Evolutionary conservation across 2,888 invertebrate species (phyloP).

Genomic region (Drosophila mimica): DNA sequence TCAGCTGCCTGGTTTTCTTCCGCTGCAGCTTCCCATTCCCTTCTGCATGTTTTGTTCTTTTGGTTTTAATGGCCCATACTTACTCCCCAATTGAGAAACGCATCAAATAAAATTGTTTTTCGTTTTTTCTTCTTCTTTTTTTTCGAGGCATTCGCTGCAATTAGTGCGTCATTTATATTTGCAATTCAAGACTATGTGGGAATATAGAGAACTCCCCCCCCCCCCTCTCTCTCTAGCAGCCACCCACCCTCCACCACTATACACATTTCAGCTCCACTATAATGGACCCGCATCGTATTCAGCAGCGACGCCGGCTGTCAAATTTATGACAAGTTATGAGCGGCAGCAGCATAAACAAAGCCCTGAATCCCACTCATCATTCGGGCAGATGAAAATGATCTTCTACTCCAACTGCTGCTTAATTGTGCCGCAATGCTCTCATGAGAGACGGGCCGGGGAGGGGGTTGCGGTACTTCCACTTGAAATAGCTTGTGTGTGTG

Average conservation of each 20-base stretch:
- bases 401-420: constrained; percentile 32
- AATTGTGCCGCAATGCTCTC: constrained; percentile 47
- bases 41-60: constrained; percentile 23
- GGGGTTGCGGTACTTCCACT: constrained; percentile 3
- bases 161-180: constrained; percentile 79
- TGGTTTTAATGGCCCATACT: constrained; percentile 56
- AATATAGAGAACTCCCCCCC: constrained; percentile 24
- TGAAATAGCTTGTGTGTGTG: background rate
- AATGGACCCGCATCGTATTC: constrained; percentile 65
- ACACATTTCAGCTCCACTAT: constrained; percentile 14
- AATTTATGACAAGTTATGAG: constrained; percentile 81
- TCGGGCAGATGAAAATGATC: constrained; percentile 53
- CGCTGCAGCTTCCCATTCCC: background rate
- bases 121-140: background rate
- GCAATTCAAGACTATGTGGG: constrained; percentile 76
- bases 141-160: constrained; percentile 58
- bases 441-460: no score
- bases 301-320: constrained; percentile 62
- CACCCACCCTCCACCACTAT: constrained; percentile 1
- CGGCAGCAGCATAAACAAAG: constrained; percentile 70
- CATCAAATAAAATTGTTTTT: constrained; percentile 48
- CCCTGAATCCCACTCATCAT: constrained; percentile 50
- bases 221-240: background rate
- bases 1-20: constrained; percentile 1
- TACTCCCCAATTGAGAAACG: constrained; percentile 59